A percentile compares a stretch with the other conserved stretches of the same genome.
Conservation (phyloP, 2,113 vertebrate genomes). For the Tachuris rubrigastra region DNA sequence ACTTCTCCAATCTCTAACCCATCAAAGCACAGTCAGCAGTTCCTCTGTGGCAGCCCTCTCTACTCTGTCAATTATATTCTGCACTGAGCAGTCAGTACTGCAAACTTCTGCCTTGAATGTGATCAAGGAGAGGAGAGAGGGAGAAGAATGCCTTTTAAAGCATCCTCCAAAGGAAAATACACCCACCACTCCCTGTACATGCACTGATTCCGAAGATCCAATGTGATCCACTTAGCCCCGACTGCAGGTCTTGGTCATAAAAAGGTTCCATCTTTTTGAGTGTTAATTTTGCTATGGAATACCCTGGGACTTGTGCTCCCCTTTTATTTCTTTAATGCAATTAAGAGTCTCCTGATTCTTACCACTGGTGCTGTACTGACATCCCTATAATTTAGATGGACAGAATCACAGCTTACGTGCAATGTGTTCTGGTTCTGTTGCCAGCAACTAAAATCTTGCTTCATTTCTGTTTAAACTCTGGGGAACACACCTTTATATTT, state of each 20-base stretch:
- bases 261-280: background rate
- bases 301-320: background rate
- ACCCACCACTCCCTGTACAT: accelerated
- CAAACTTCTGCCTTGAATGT: background rate
- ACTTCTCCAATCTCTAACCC: background rate
- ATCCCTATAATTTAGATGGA: background rate
- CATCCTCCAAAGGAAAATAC: background rate
- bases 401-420: background rate
- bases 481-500: background rate
- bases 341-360: background rate
- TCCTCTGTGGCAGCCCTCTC: background rate
- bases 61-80: background rate
- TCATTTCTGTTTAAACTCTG: background rate
- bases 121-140: background rate
- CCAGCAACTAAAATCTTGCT: background rate
- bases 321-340: background rate
- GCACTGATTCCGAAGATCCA: background rate
- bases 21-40: background rate
- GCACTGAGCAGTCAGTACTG: background rate
- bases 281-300: background rate
- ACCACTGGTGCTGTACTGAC: background rate
- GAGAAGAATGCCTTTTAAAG: background rate
- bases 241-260: background rate
- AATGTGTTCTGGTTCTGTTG: background rate
- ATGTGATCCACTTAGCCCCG: background rate